Percentiles rank a stretch among this genome's conserved stretches.
Conservation (phyloP, 2,113 vertebrate genomes). For the Tetraodon nigroviridis region DNA sequence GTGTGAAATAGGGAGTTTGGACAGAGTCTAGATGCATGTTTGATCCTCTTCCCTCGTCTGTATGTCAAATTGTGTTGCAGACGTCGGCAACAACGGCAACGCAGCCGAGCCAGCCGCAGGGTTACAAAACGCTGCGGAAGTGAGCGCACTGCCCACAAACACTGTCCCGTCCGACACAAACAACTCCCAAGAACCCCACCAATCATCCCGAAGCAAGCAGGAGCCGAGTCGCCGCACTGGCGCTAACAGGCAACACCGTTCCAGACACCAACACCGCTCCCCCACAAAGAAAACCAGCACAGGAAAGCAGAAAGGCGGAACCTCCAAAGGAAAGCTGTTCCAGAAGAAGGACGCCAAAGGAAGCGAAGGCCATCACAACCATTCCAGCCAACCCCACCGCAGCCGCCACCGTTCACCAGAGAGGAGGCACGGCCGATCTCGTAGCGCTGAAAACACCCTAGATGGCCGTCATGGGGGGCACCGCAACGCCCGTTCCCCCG, state of each 20-base stretch:
- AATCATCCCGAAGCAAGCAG: slow-evolving; percentile 86
- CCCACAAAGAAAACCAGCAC: slow-evolving; percentile 73
- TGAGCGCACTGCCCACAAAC: slow-evolving; percentile 75
- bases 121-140: slow-evolving; percentile 94
- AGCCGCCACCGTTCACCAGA: slow-evolving; percentile 76
- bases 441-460: slow-evolving; percentile 84
- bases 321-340: slow-evolving; percentile 19
- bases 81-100: slow-evolving; percentile 83
- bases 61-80: slow-evolving; percentile 82
- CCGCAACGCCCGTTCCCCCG: slow-evolving; percentile 66
- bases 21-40: slow-evolving; percentile 41
- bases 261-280: slow-evolving; percentile 78
- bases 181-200: slow-evolving; percentile 85
- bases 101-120: slow-evolving; percentile 75
- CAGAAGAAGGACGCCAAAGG: slow-evolving; percentile 65
- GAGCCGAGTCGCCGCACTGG: slow-evolving; percentile 75
- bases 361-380: slow-evolving; percentile 66
- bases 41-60: slow-evolving; percentile 68
- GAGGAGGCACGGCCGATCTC: slow-evolving; percentile 76
- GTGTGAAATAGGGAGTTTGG: slow-evolving; percentile 27
- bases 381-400: slow-evolving; percentile 58
- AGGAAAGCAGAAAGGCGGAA: slow-evolving; percentile 53
- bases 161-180: slow-evolving; percentile 83
- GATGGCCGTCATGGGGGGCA: slow-evolving; percentile 66
- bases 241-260: slow-evolving; percentile 81